Percentiles rank a stretch among this genome's conserved stretches.
These are phyloP conservation scores for Liasis olivaceus DNA, from an alignment of 2,797 vertebrate species.

Conservation along the genomic window DNA sequence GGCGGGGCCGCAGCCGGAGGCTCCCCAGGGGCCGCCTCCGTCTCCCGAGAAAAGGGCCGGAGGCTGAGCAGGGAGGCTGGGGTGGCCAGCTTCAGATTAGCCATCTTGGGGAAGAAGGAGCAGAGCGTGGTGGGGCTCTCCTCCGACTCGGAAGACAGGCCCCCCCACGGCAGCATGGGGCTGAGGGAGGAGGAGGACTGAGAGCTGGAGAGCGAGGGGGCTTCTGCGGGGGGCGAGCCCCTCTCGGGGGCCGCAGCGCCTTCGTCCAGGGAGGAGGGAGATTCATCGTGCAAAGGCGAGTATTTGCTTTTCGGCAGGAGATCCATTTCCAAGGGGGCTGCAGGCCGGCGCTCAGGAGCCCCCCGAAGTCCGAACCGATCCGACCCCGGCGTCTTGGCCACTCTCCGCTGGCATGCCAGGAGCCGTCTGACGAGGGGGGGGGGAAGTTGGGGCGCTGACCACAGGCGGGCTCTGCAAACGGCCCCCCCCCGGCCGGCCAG, in stretches of 20 bases:
- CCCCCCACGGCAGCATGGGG: constrained; percentile 77
- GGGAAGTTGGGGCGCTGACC: no score
- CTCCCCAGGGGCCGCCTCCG: constrained; percentile 13
- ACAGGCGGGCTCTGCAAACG: no score
- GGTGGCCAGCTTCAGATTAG: constrained; percentile 87
- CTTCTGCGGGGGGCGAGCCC: constrained; percentile 66
- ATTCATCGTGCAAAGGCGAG: constrained; percentile 91
- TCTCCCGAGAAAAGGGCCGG: constrained; percentile 56
- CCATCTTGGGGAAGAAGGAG: constrained; percentile 96
- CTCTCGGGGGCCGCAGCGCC: constrained; percentile 57
- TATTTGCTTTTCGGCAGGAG: constrained; percentile 92
- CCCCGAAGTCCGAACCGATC: neutral
- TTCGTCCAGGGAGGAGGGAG: constrained; percentile 86
- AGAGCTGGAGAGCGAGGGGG: constrained; percentile 63
- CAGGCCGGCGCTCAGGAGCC: accelerated
- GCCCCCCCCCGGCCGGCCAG: neutral
- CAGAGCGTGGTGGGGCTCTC: constrained; percentile 95
- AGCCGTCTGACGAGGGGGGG: no score
- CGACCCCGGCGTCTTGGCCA: accelerated
- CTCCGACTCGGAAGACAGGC: constrained; percentile 67
- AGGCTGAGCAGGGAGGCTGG: constrained; percentile 80
- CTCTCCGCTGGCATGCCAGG: neutral
- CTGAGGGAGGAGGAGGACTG: constrained; percentile 81
- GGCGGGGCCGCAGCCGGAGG: neutral
- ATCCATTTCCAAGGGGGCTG: constrained; percentile 77